phyloP scores from a whole-genome alignment of 2,113 vertebrate species.

The Ameiurus melas region DNA sequence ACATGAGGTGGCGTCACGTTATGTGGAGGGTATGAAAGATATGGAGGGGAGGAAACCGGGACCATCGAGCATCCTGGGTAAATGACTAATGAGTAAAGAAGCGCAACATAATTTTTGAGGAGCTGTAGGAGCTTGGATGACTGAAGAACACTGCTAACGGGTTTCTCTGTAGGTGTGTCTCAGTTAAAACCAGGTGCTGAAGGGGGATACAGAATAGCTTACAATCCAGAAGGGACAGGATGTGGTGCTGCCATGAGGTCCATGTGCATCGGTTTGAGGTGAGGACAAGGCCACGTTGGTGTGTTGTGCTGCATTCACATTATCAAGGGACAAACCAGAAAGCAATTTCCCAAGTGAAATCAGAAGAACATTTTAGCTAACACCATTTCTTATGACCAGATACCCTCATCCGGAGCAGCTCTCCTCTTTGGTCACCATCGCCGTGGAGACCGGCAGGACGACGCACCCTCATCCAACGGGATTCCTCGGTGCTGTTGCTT shows the following conservation, averaged over 20 bases:
- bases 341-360: not conserved
- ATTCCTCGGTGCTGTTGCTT: slow-evolving; percentile 75
- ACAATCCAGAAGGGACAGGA: slow-evolving; percentile 75
- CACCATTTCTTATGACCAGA: slow-evolving; percentile 55
- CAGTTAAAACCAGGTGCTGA: slow-evolving; percentile 74
- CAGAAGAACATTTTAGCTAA: not conserved
- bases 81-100: slow-evolving; percentile 18
- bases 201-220: slow-evolving; percentile 73
- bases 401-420: slow-evolving; percentile 75
- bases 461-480: slow-evolving; percentile 83
- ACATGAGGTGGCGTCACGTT: slow-evolving; percentile 74
- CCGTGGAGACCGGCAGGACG: slow-evolving; percentile 81
- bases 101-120: slow-evolving; percentile 47
- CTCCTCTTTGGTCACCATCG: slow-evolving; percentile 70
- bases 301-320: not conserved
- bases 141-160: slow-evolving; percentile 63
- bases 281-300: not conserved
- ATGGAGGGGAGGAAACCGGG: slow-evolving; percentile 82
- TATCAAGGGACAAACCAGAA: not conserved
- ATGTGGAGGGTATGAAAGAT: slow-evolving; percentile 80
- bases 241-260: slow-evolving; percentile 83
- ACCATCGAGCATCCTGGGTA: slow-evolving; percentile 77
- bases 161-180: slow-evolving; percentile 69
- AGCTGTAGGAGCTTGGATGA: slow-evolving; percentile 74
- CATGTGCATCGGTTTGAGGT: slow-evolving; percentile 85